Base-by-base conservation (phyloP, 2,113 vertebrate genomes). In the Todiramphus chloris region DNA sequence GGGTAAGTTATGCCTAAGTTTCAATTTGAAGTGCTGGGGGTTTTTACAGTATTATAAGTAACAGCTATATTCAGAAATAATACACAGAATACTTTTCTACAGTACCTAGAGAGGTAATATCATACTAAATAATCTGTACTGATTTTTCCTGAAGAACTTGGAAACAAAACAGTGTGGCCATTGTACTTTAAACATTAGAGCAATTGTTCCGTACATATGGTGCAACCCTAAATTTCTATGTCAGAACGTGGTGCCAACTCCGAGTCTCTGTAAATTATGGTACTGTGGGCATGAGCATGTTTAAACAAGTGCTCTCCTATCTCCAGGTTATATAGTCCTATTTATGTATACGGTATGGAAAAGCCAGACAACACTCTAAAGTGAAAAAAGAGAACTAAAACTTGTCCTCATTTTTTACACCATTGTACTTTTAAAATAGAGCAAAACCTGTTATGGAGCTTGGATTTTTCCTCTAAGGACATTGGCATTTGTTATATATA, bases 161-260 rank as follows among this genome's bases (percentile, higher is more conserved):
- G 92, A 97, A 91, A 95, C 93, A 94, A 96, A 96, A 97, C 86
- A 97, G 70, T 87, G 83, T 79, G 80, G 44, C 55, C 83, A 94
- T 96, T 97, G 93, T 96, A 83, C 94, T 97, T 89, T 67, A 93
- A 90, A 96, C 93, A 94, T 97, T 97, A 93, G 87, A 91, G 83
- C 91, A 93, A 96, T 94, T 97, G 96, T 95, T 96, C 78, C 53
- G 72, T 89, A 83, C 23, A 46, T 85, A 76, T 94, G 95, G 90
- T 88, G 70, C 53, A 96, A 93, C 90, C 33, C 69, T 80, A 78
- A 90, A 83, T 86, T 96, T 97, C 75, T 87, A 0, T 95, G 92
- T 94, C 89, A 97, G 95, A 93, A 66, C 35, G 53, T 0, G 0
- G 53, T 96, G 93, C 92, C 92, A 97, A 8, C 85, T 85, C 81